phyloP scores from a whole-genome alignment of 1,140 invertebrate species.

The Charaxes varanes region DNA sequence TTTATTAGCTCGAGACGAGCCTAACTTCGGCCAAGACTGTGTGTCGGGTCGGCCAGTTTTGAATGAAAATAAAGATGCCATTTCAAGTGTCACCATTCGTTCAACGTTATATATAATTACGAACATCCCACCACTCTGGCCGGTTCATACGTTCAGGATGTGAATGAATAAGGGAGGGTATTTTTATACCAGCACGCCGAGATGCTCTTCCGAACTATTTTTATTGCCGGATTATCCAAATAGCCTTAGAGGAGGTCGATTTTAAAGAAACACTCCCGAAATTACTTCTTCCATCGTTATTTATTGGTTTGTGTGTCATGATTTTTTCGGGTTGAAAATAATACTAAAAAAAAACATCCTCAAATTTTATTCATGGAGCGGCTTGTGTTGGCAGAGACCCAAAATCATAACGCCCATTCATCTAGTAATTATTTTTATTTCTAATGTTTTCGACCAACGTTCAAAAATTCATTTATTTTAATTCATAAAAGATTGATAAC shows the following conservation, averaged over 20 bases:
- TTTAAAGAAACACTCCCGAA: conserved; percentile 8
- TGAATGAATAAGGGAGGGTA: conserved; percentile 42
- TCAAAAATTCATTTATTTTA: no score
- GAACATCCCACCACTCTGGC: conserved; percentile 25
- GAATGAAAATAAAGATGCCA: conserved; percentile 50
- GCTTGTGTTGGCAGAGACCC: conserved; percentile 13
- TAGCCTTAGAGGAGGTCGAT: conserved; percentile 13
- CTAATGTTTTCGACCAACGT: background rate
- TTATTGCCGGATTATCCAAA: conserved; percentile 28
- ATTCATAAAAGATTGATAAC: no score
- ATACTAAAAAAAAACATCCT: conserved; percentile 13
- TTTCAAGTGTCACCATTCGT: conserved; percentile 18
- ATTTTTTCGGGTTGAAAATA: conserved; percentile 19
- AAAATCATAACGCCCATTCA: conserved; percentile 18
- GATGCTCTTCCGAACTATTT: conserved; percentile 31
- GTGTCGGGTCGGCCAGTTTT: no score
- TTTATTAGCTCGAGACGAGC: no score
- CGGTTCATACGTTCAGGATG: conserved; percentile 25
- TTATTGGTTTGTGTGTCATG: conserved; percentile 11
- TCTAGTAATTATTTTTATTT: conserved; percentile 12
- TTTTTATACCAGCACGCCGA: conserved; percentile 28
- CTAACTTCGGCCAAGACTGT: no score
- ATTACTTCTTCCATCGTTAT: background rate
- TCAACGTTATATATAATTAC: conserved; percentile 29
- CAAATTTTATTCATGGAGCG: conserved; percentile 17